Conservation (phyloP, 2,797 vertebrate genomes). For the Mus minutoides region DNA sequence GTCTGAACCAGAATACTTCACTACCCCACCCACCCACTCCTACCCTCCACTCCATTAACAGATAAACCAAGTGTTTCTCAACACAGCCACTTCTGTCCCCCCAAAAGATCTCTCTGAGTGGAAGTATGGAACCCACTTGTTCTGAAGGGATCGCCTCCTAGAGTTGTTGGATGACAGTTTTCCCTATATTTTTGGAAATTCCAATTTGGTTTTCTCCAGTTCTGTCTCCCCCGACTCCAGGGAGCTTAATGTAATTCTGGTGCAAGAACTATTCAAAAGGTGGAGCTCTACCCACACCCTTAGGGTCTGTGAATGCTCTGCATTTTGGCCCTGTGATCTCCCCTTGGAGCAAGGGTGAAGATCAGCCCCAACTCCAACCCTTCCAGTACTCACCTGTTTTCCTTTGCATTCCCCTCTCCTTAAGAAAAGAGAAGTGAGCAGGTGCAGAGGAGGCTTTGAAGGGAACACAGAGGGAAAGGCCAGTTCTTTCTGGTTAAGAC, state of each 20-base stretch:
- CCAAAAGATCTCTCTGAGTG: background rate
- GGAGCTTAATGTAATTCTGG: conserved; percentile 3
- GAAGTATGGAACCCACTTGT: background rate
- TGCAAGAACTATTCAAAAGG: background rate
- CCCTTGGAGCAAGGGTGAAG: conserved; percentile 14
- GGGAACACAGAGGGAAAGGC: background rate
- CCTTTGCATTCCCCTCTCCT: background rate
- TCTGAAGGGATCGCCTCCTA: background rate
- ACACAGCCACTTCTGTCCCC: background rate
- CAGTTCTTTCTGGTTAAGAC: background rate
- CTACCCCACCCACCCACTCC: background rate
- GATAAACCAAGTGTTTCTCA: conserved; percentile 17
- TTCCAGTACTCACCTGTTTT: background rate
- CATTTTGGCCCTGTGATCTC: conserved; percentile 54
- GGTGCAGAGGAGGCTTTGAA: background rate
- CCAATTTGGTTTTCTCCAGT: conserved; percentile 16
- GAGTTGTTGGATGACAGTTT: conserved; percentile 21
- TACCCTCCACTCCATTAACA: background rate
- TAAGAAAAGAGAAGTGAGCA: conserved; percentile 2
- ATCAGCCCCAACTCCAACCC: background rate
- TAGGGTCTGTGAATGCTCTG: conserved; percentile 8
- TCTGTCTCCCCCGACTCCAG: conserved; percentile 3
- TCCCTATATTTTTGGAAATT: conserved; percentile 64
- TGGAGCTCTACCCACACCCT: conserved; percentile 20
- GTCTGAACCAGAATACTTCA: background rate